Evolutionary conservation across 2,888 invertebrate species (phyloP).

Genomic region (Taphrorychus bicolor): DNA sequence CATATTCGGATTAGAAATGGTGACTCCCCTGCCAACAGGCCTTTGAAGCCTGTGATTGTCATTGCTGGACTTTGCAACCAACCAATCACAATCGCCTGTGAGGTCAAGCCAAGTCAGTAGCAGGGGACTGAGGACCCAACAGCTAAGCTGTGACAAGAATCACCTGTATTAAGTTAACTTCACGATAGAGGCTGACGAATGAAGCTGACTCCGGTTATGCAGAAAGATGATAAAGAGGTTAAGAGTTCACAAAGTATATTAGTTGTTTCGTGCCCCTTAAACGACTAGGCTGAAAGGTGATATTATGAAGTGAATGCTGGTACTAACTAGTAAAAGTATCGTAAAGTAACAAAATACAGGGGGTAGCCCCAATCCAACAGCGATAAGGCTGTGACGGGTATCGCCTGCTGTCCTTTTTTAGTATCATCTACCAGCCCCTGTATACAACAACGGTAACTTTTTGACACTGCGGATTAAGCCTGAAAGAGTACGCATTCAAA

Average conservation of each 20-base stretch:
- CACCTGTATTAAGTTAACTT: constrained; percentile 52
- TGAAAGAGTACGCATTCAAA: background rate
- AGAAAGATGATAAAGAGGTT: no score
- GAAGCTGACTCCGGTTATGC: background rate
- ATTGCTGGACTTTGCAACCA: constrained; percentile 6
- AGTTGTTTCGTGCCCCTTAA: background rate
- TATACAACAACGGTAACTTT: constrained; percentile 22
- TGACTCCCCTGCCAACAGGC: constrained; percentile 42
- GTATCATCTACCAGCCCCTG: constrained; percentile 40
- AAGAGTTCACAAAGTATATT: background rate
- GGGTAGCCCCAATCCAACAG: constrained; percentile 55
- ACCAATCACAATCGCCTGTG: constrained; percentile 57
- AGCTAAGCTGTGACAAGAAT: constrained; percentile 57
- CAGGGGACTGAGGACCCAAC: constrained; percentile 69
- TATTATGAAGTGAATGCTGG: background rate
- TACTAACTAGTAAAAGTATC: constrained; percentile 24
- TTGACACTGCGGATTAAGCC: background rate
- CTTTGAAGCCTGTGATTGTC: constrained; percentile 39
- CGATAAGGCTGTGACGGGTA: constrained; percentile 52
- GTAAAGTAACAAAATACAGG: constrained; percentile 48
- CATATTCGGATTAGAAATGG: constrained; percentile 18
- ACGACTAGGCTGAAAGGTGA: background rate
- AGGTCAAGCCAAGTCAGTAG: constrained; percentile 56
- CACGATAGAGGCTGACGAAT: constrained; percentile 33
- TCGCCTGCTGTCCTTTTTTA: constrained; percentile 51